Evolutionary conservation across 2,888 invertebrate genomes (phyloP).

Genomic region (Cerastis leucographa): DNA sequence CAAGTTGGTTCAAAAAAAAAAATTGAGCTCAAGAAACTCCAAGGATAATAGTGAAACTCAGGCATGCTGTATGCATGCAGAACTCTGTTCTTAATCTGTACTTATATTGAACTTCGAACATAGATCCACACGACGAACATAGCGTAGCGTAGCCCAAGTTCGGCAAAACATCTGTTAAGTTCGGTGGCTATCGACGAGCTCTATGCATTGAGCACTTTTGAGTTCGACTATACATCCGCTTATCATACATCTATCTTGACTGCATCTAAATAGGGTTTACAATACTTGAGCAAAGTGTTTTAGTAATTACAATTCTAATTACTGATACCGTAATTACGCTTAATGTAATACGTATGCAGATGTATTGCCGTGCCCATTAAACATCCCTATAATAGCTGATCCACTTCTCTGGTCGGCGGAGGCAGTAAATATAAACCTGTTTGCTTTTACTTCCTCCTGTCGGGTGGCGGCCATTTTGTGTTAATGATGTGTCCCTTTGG

Average conservation of each 20-base stretch:
- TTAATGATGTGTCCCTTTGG: conserved; percentile 38
- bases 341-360: conserved; percentile 9
- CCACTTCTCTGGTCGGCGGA: neutral
- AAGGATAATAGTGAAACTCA: conserved; percentile 1
- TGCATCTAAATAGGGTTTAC: neutral
- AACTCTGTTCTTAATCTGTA: conserved; percentile 1
- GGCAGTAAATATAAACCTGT: conserved; percentile 40
- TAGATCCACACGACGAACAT: neutral
- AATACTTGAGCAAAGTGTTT: neutral
- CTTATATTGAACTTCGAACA: conserved; percentile 15
- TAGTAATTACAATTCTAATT: conserved; percentile 14
- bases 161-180: conserved; percentile 8
- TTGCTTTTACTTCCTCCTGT: conserved; percentile 46
- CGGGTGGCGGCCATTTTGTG: conserved; percentile 29
- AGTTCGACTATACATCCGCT: neutral
- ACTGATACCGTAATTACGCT: conserved; percentile 18
- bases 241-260: neutral
- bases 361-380: conserved; percentile 7
- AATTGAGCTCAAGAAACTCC: neutral
- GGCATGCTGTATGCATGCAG: neutral
- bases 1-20: no score
- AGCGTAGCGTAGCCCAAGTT: conserved; percentile 19
- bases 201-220: conserved; percentile 26
- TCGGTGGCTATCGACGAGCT: conserved; percentile 1
- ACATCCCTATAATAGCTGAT: conserved; percentile 29